phyloP scores from a whole-genome alignment of 2,888 invertebrate species.

The Oithona nana region DNA sequence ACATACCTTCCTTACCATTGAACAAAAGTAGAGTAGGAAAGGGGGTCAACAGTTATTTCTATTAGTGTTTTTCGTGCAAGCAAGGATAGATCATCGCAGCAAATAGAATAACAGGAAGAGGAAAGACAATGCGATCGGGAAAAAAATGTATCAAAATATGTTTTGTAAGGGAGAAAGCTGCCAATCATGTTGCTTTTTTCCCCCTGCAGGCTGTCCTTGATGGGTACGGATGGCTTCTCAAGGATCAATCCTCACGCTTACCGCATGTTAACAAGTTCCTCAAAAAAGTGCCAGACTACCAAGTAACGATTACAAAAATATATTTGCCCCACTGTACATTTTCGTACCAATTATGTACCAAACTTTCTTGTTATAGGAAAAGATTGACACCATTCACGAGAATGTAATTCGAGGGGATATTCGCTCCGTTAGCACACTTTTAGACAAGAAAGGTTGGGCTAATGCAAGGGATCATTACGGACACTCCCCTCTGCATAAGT shows the following conservation, averaged over 20 bases:
- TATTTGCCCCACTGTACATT: not conserved
- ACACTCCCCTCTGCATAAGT: slow-evolving; percentile 29
- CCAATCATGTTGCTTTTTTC: too few species aligned
- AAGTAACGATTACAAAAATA: slow-evolving; percentile 22
- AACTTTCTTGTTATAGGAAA: slow-evolving; percentile 23
- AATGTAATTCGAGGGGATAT: slow-evolving; percentile 29
- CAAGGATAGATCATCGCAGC: too few species aligned
- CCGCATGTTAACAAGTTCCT: slow-evolving; percentile 27
- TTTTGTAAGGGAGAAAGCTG: too few species aligned
- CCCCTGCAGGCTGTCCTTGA: slow-evolving; percentile 29
- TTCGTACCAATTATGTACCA: not conserved
- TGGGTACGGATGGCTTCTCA: slow-evolving; percentile 29
- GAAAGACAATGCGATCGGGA: not conserved
- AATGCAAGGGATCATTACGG: slow-evolving; percentile 23
- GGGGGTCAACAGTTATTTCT: too few species aligned
- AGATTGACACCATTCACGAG: slow-evolving; percentile 29
- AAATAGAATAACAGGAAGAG: too few species aligned
- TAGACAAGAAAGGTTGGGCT: slow-evolving; percentile 27
- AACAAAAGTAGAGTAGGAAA: too few species aligned
- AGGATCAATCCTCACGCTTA: slow-evolving; percentile 26
- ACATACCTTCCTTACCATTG: too few species aligned
- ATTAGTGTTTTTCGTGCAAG: too few species aligned
- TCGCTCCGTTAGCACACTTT: slow-evolving; percentile 26
- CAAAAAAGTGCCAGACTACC: slow-evolving; percentile 29
- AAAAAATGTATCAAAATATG: not conserved